These are phyloP conservation scores for Centropus bengalensis DNA, from an alignment of 2,113 vertebrate genomes.

Conservation along the genomic window DNA sequence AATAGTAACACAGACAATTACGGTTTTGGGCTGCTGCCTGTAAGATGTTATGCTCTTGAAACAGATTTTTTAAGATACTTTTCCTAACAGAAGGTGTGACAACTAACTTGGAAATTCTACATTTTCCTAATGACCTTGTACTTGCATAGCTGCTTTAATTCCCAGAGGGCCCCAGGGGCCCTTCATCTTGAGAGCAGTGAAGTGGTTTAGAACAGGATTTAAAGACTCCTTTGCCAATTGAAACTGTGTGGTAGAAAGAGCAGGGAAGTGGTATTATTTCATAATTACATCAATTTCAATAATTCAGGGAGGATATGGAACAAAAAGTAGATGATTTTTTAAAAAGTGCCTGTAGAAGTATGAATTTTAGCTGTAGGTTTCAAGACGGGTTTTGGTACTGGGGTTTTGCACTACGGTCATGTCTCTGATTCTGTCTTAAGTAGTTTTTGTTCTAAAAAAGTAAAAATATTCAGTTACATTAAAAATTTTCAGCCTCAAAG, in stretches of 20 bases:
- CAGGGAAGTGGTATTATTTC: neutral
- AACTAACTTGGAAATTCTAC: neutral
- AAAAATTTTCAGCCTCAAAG: slow-evolving; percentile 14
- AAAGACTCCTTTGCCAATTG: neutral
- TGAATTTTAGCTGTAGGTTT: neutral
- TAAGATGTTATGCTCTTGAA: neutral
- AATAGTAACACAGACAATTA: neutral
- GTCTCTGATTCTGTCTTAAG: neutral
- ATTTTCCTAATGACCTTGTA: slow-evolving; percentile 22
- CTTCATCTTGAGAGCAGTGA: slow-evolving; percentile 27
- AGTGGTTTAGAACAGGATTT: neutral
- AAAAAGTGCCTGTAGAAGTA: neutral
- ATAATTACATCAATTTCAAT: neutral
- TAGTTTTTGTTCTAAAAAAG: neutral
- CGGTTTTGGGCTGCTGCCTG: neutral
- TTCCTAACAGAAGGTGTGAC: neutral
- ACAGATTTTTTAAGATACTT: neutral
- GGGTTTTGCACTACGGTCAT: neutral
- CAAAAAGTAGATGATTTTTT: neutral
- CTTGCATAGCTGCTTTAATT: neutral
- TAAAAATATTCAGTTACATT: neutral
- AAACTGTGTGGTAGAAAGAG: neutral
- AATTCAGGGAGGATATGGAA: neutral
- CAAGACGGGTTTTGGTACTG: neutral
- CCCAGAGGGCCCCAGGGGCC: neutral